Percentiles rank a stretch among this genome's conserved stretches.
Conservation (phyloP, 2,797 vertebrate species). For the Diceros bicornis region DNA sequence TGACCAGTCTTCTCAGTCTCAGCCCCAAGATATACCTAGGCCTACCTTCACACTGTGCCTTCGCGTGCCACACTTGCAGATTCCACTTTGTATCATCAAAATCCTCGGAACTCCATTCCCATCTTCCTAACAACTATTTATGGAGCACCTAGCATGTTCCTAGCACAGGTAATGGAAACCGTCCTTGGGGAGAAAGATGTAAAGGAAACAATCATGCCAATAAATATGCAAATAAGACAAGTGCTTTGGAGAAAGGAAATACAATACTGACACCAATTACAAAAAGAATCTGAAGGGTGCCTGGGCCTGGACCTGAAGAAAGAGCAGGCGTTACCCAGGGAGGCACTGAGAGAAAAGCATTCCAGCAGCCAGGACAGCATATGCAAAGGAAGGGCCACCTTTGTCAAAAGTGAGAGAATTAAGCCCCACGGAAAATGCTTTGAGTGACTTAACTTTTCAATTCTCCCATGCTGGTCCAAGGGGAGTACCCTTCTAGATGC, state of each 20-base stretch:
- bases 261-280: neutral
- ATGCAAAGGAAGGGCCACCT: neutral
- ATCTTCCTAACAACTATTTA: neutral
- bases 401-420: neutral
- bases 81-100: neutral
- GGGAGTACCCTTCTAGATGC: neutral
- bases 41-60: neutral
- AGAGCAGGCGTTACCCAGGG: neutral
- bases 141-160: neutral
- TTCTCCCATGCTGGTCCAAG: neutral
- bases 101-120: neutral
- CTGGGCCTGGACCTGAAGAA: neutral
- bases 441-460: neutral
- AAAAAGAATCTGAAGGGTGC: neutral
- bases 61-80: neutral
- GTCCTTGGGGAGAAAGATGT: neutral
- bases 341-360: neutral
- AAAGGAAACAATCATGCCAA: neutral
- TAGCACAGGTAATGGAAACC: neutral
- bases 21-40: neutral
- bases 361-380: neutral
- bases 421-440: neutral
- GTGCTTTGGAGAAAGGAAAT: neutral
- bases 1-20: neutral
- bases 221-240: neutral